Conservation (phyloP, 2,888 invertebrate species). For the Anoncus sp. region DNA sequence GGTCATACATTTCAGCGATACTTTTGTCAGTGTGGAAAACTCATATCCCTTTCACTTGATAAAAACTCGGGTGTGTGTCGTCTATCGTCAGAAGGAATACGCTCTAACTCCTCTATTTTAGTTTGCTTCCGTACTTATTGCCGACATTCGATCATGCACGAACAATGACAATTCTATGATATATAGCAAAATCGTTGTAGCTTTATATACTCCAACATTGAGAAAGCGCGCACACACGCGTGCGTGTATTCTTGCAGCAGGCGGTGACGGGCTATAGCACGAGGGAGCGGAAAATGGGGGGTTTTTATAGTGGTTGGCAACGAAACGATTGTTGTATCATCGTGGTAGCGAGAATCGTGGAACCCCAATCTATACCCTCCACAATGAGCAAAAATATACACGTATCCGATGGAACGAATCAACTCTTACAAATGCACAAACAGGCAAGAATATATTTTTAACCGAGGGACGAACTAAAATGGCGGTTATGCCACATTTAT, state of each 20-base stretch:
- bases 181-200: slow-evolving; percentile 7
- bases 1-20: slow-evolving; percentile 12
- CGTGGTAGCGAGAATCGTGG: slow-evolving; percentile 46
- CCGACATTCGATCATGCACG: slow-evolving; percentile 42
- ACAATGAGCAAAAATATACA: background rate
- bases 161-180: slow-evolving; percentile 25
- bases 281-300: slow-evolving; percentile 46
- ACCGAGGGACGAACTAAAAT: slow-evolving; percentile 10
- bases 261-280: slow-evolving; percentile 10
- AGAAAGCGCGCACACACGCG: slow-evolving; percentile 18
- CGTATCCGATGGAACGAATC: slow-evolving; percentile 43
- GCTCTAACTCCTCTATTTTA: slow-evolving; percentile 23
- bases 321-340: slow-evolving; percentile 51
- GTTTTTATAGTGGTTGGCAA: slow-evolving; percentile 54
- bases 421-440: slow-evolving; percentile 43
- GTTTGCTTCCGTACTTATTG: slow-evolving; percentile 31
- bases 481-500: background rate
- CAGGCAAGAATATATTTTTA: slow-evolving; percentile 31
- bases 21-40: slow-evolving; percentile 27
- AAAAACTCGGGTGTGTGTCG: slow-evolving; percentile 14
- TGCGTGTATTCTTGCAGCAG: slow-evolving; percentile 25
- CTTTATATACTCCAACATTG: background rate
- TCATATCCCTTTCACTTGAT: slow-evolving; percentile 9
- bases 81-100: slow-evolving; percentile 27
- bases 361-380: slow-evolving; percentile 53